Evolutionary conservation across 1,140 invertebrate genomes (phyloP).

Genomic region (Plectrocnemia conspersa): DNA sequence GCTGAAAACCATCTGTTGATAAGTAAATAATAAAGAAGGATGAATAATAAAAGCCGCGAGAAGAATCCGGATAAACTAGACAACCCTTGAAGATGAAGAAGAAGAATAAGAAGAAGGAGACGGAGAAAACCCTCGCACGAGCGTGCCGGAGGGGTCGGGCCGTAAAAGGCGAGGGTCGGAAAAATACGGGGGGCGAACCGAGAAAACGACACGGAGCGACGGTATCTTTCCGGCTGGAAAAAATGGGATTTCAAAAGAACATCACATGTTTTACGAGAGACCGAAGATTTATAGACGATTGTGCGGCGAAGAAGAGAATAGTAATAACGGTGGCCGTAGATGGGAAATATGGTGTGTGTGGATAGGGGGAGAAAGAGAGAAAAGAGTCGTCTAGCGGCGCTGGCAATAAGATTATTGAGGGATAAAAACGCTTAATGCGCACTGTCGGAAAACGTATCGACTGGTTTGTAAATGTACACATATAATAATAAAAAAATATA

Average conservation of each 20-base stretch:
- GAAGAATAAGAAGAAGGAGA: no score
- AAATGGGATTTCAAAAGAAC: constrained; percentile 31
- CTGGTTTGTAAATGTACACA: no score
- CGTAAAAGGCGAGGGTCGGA: not conserved
- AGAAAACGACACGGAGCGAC: constrained; percentile 15
- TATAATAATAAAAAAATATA: no score
- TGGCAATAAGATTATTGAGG: constrained; percentile 30
- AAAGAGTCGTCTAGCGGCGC: constrained; percentile 7
- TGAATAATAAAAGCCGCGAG: constrained; percentile 24
- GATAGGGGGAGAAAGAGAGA: no score
- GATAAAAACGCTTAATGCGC: constrained; percentile 31
- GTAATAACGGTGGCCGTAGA: constrained; percentile 27
- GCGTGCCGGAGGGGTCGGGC: not conserved
- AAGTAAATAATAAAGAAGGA: constrained; percentile 25
- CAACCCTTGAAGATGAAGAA: constrained; percentile 23
- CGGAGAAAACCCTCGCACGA: no score
- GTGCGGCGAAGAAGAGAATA: constrained; percentile 12
- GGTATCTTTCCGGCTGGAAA: constrained; percentile 20
- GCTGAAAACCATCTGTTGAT: not conserved
- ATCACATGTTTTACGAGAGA: constrained; percentile 31
- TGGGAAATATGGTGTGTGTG: no score
- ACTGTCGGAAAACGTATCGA: constrained; percentile 1
- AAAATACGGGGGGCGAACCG: constrained; percentile 18
- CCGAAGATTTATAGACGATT: constrained; percentile 29
- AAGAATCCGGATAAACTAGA: constrained; percentile 21